Base-by-base conservation (phyloP, 2,888 invertebrate genomes). In the Panzeria rudis region DNA sequence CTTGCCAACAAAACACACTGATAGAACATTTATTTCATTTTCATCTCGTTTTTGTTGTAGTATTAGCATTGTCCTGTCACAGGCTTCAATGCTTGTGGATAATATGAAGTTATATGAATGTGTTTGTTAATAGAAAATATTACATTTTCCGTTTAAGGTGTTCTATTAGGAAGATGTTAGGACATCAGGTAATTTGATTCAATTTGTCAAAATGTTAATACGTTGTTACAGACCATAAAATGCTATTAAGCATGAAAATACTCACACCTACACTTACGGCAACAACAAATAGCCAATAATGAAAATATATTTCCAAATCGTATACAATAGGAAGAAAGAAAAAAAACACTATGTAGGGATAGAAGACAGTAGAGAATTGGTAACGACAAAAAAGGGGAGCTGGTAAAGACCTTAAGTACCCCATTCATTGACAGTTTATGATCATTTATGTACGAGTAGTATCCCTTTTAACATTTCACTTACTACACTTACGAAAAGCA, bases 121-220 rank as follows among this genome's bases (percentile, higher is more conserved):
- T 61, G 56, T 64, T 54, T 71, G 32, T 61, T 25, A 52, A 32
- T 29, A 29, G n/a, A 44, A 56, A 71, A 79, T 56, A 38, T 52
- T 7, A 56, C 64, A 64, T 73, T 20, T 79, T 69, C 17, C 61
- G 20, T 75, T 41, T 50, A 44, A 69, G 68, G 54, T 73, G 44
- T 73, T 17, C 4, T 23, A 44, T 25, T 41, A 77, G 29, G 76
- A 81, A 72, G 72, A 68, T 77, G 66, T 81, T 38, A 62, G 62
- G 69, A 61, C 68, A 76, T 62, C 81, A 77, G 72, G 68, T 84
- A 81, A 84, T 81, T 81, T 84, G 77, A 85, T 81, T 85, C 81
- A 81, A 85, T 85, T 85, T 85, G 84, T 81, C 81, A 81, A 72
- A 85, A 56, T 77, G 72, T 81, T 84, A 77, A 77, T 81, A 81